phyloP scores from a whole-genome alignment of 2,888 invertebrate genomes.

The Orthosia cruda region DNA sequence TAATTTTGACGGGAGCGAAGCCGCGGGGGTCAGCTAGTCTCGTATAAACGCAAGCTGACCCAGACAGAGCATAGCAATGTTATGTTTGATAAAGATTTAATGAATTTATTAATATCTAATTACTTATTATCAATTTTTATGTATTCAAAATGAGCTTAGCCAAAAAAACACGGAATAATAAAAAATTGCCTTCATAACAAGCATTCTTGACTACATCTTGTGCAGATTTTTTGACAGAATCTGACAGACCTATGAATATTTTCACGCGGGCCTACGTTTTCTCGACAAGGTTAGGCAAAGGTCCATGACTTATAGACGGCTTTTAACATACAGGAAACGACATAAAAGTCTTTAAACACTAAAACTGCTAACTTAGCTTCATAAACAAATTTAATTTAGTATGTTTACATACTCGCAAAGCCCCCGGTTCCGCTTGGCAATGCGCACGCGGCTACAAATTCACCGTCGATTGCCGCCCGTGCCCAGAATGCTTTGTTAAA shows the following conservation, averaged over 20 bases:
- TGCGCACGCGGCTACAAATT: constrained; percentile 47
- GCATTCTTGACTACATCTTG: too few relatives aligned
- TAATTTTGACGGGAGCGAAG: too few relatives aligned
- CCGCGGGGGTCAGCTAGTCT: too few relatives aligned
- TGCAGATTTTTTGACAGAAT: background rate
- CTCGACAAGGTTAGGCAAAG: too few relatives aligned
- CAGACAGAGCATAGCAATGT: background rate
- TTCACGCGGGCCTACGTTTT: too few relatives aligned
- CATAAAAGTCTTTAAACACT: constrained; percentile 15
- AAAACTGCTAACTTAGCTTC: constrained; percentile 24
- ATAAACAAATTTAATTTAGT: constrained; percentile 48
- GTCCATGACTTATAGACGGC: too few relatives aligned
- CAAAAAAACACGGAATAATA: background rate
- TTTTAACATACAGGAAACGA: constrained; percentile 23
- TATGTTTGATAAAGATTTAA: background rate
- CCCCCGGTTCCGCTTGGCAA: constrained; percentile 44
- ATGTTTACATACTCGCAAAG: constrained; percentile 47
- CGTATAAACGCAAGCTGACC: background rate
- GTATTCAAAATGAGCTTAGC: background rate
- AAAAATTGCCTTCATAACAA: too few relatives aligned
- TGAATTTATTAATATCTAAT: background rate
- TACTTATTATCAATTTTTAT: background rate
- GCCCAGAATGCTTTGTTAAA: constrained; percentile 44
- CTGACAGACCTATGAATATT: background rate
- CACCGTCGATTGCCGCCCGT: constrained; percentile 14